phyloP scores from a whole-genome alignment of 1,140 invertebrate genomes.

The Homalodisca vitripennis region DNA sequence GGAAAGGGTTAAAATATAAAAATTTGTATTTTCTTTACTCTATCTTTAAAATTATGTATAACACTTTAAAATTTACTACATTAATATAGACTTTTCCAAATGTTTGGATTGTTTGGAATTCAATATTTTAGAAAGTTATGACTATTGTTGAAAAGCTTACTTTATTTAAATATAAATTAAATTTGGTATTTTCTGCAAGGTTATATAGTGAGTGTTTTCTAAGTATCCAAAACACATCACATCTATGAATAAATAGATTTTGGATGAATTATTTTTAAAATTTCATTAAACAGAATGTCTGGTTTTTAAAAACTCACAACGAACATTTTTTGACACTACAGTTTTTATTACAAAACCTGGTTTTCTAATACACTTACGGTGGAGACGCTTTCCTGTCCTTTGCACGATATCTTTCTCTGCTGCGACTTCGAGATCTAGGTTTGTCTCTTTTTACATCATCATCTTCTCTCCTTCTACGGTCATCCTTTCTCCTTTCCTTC shows the following conservation, averaged over 20 bases:
- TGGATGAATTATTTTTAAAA: not conserved
- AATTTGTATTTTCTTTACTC: too few relatives aligned
- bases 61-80: too few relatives aligned
- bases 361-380: too few relatives aligned
- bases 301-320: not conserved
- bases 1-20: too few relatives aligned
- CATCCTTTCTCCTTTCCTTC: conserved; percentile 37
- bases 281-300: not conserved
- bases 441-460: conserved; percentile 32
- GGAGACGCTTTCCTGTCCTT: conserved; percentile 31
- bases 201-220: not conserved
- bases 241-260: not conserved
- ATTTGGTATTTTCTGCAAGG: too few relatives aligned
- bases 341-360: too few relatives aligned
- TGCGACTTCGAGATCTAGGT: conserved; percentile 43
- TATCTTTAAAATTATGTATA: too few relatives aligned
- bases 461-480: conserved; percentile 23
- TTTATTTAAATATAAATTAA: too few relatives aligned
- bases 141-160: too few relatives aligned
- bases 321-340: not conserved
- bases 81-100: too few relatives aligned
- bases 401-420: conserved; percentile 33
- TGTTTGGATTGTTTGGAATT: too few relatives aligned
- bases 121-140: too few relatives aligned
- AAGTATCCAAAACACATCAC: not conserved